phyloP scores from a whole-genome alignment of 2,113 vertebrate species.

The Maccullochella peelii region DNA sequence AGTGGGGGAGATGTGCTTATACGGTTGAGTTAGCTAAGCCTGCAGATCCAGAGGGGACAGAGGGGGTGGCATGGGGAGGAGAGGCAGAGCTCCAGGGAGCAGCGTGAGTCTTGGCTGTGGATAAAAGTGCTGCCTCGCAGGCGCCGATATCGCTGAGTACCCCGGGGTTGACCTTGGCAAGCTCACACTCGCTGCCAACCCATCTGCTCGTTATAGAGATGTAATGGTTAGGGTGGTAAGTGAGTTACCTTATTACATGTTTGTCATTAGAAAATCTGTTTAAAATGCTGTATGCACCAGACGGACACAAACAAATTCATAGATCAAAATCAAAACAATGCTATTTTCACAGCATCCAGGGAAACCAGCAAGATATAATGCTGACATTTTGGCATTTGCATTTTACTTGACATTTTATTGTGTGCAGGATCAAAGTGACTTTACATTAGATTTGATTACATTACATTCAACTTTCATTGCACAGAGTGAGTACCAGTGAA shows the following conservation, averaged over 20 bases:
- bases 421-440: neutral
- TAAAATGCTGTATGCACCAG: neutral
- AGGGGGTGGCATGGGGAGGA: constrained; percentile 57
- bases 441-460: neutral
- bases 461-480: neutral
- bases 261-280: constrained; percentile 17
- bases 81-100: constrained; percentile 73
- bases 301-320: neutral
- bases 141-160: constrained; percentile 70
- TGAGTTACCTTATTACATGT: constrained; percentile 3
- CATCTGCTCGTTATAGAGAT: constrained; percentile 55
- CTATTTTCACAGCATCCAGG: neutral
- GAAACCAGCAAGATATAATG: neutral
- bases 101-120: constrained; percentile 71
- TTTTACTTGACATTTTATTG: neutral
- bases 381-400: neutral
- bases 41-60: constrained; percentile 74
- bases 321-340: neutral
- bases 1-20: constrained; percentile 72
- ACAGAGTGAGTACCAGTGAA: neutral
- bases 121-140: constrained; percentile 74
- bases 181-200: constrained; percentile 49
- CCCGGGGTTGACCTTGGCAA: constrained; percentile 80
- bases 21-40: constrained; percentile 82
- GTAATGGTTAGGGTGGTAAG: constrained; percentile 21